Conservation (phyloP, 2,797 vertebrate genomes). For the Danio kyathit region DNA sequence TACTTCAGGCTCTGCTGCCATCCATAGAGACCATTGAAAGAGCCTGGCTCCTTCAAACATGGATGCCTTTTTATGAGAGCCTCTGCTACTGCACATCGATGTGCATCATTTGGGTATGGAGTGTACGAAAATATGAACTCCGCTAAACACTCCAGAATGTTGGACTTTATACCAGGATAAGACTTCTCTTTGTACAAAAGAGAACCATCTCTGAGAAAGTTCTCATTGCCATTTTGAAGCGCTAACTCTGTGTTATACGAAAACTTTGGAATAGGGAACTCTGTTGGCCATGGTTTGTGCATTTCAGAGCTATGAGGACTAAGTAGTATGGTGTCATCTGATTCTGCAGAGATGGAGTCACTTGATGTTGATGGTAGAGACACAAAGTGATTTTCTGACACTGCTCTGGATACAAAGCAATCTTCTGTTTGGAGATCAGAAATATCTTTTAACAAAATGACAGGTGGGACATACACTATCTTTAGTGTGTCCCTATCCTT, state of each 20-base stretch:
- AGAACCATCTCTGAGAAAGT: constrained; percentile 46
- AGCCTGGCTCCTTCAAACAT: constrained; percentile 49
- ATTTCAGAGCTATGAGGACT: constrained; percentile 4
- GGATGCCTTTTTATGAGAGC: constrained; percentile 48
- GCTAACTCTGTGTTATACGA: constrained; percentile 25
- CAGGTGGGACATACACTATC: constrained; percentile 39
- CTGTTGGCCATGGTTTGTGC: constrained; percentile 37
- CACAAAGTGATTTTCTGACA: too few species aligned
- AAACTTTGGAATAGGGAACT: constrained; percentile 28
- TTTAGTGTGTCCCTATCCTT: constrained; percentile 50
- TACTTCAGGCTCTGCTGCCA: constrained; percentile 43
- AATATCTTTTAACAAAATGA: constrained; percentile 18
- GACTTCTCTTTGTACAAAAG: constrained; percentile 39
- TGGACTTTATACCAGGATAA: constrained; percentile 39
- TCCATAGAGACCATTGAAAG: constrained; percentile 32
- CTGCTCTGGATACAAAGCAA: too few species aligned
- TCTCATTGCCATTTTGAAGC: constrained; percentile 44
- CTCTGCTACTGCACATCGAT: constrained; percentile 34
- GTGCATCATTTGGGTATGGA: constrained; percentile 39
- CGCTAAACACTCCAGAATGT: constrained; percentile 46
- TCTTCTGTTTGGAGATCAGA: too few species aligned
- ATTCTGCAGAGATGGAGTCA: constrained; percentile 11
- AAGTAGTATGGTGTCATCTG: constrained; percentile 17
- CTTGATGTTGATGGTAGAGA: constrained; percentile 8
- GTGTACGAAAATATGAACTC: constrained; percentile 29